Percentiles rank a stretch among this genome's conserved stretches.
Conservation (phyloP, 2,888 invertebrate species). For the Maniola hyperantus region DNA sequence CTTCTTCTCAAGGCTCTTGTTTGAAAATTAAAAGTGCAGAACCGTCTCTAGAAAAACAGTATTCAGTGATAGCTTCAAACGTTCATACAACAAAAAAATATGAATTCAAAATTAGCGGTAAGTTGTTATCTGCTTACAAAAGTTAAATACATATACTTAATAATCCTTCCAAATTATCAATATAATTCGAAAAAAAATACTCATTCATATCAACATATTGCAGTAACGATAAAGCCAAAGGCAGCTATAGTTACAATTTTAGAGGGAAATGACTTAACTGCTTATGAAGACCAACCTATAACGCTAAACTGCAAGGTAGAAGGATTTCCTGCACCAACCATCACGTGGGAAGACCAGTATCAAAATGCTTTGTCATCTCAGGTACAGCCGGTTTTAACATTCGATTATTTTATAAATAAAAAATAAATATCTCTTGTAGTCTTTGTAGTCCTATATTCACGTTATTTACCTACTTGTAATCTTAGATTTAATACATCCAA, state of each 20-base stretch:
- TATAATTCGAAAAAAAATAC: background rate
- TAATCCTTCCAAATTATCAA: too few relatives aligned
- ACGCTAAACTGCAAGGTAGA: slow-evolving; percentile 53
- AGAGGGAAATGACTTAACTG: slow-evolving; percentile 40
- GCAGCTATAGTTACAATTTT: slow-evolving; percentile 47
- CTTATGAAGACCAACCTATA: slow-evolving; percentile 43
- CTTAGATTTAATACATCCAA: too few relatives aligned
- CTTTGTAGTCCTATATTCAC: too few relatives aligned
- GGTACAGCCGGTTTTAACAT: background rate
- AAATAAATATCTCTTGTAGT: too few relatives aligned
- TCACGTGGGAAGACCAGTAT: slow-evolving; percentile 51
- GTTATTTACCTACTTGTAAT: too few relatives aligned
- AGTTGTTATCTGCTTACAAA: background rate
- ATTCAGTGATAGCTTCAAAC: slow-evolving; percentile 49
- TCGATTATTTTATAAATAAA: background rate
- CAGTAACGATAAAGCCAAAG: slow-evolving; percentile 40
- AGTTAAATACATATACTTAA: too few relatives aligned
- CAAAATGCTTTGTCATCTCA: background rate
- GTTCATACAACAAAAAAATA: slow-evolving; percentile 34
- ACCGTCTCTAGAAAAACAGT: slow-evolving; percentile 44
- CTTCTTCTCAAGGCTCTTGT: slow-evolving; percentile 43
- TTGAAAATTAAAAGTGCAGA: slow-evolving; percentile 50
- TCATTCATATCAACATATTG: background rate
- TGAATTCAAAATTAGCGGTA: slow-evolving; percentile 39
- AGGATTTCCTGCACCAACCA: slow-evolving; percentile 54